Evolutionary conservation across 2,888 invertebrate species (phyloP), one percentile per base, ranked within the genome.

Genomic region (Drosophila melanosoma): DNA sequence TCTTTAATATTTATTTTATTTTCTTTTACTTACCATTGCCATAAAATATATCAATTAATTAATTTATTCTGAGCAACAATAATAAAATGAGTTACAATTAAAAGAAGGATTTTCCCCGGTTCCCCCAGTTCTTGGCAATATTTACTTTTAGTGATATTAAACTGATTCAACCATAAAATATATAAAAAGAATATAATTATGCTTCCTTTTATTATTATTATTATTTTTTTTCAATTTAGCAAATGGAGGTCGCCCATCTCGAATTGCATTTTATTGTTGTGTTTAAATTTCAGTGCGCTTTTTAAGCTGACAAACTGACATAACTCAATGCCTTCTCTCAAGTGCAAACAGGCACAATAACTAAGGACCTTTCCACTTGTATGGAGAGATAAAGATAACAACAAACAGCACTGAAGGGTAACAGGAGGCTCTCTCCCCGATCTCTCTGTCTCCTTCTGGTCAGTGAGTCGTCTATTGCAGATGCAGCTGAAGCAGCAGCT

Each of bases 221-320:
- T n/a, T n/a, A n/a, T 8, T 11, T 32, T 26, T 32, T 26, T n/a
- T 17, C 32, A 29, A 45, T 48, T 23, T 48, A 2, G n/a, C 26
- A 38, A 70, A 70, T 70, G 62, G 63, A 48, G 42, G 35, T 49
- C 20, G 36, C 7, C 33, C 20, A 38, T 15, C 56, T 63, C 45
- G 54, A 56, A 63, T 69, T 56, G 49, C 42, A 61, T 69, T 33
- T 49, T 42, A 49, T 77, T 62, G 78, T 61, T 49, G 60, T 57
- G 73, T 32, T 61, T 61, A 54, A 73, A 66, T 51, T 76, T 52
- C 59, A 60, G 57, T 70, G 64, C 56, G 63, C 76, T 56, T 69
- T 69, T 69, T 56, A 69, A 74, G 56, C 62, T 58, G 58, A 65
- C 74, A 65, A 73, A 32, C 60, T 65, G 77, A 64, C 48, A 73